Percentiles rank a stretch among this genome's conserved stretches.
Evolutionary conservation across 2,888 invertebrate species (phyloP).

Genomic region (Chymomyza fuscimana): DNA sequence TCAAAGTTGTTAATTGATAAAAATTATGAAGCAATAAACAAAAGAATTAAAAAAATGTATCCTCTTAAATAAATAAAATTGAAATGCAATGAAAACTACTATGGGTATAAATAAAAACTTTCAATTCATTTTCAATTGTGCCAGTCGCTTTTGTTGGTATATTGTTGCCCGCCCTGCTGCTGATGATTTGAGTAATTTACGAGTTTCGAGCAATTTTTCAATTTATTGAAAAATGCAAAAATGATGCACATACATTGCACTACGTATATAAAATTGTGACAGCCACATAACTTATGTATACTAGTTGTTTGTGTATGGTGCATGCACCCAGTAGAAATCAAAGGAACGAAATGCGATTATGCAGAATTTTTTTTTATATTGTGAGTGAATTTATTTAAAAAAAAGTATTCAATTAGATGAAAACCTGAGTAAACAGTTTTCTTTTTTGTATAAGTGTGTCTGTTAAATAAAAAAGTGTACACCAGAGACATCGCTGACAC

Average conservation of each 20-base stretch:
- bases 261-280: neutral
- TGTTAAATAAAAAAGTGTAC: too few species aligned
- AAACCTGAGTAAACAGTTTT: neutral
- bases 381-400: too few species aligned
- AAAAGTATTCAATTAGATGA: too few species aligned
- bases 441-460: too few species aligned
- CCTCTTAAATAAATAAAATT: conserved; percentile 12
- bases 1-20: conserved; percentile 32
- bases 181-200: conserved; percentile 70
- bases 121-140: conserved; percentile 45
- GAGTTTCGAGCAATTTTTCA: conserved; percentile 60
- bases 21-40: conserved; percentile 41
- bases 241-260: neutral
- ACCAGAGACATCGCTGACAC: too few species aligned
- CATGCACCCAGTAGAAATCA: neutral
- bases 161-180: conserved; percentile 18
- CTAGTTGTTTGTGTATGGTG: neutral
- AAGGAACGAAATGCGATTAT: neutral
- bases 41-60: neutral
- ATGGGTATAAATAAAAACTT: conserved; percentile 24
- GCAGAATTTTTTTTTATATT: neutral
- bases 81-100: conserved; percentile 11
- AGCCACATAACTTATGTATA: neutral
- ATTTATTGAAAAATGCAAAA: conserved; percentile 46
- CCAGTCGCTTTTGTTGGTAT: conserved; percentile 29